Evolutionary conservation across 2,113 vertebrate species (phyloP), one percentile per base, ranked within the genome.

Genomic region (Actinemys pallida): DNA sequence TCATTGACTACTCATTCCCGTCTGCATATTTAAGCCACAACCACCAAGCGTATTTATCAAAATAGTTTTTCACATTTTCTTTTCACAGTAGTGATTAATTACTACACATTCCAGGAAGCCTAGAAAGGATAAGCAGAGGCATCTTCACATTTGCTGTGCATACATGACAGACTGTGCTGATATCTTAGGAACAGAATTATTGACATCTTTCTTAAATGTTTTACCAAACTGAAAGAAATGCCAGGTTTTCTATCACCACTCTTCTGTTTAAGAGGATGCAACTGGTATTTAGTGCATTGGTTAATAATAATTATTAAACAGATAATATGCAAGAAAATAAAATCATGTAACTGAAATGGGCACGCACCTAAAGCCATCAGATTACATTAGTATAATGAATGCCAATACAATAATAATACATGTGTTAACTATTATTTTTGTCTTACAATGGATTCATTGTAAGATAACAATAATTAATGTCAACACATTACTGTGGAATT

Each of bases 81-180:
- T 93, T 91, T 57, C 92, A 88, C 49, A 94, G 69, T 76, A 92
- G 93, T 53, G 83, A 87, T 92, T 97, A 96, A 93, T 93, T 93
- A 80, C 76, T 92, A n/a, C 85, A 80, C 59, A 24, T 57, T 81
- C 65, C 13, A 57, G 86, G 65, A 92, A 93, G 39, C 69, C 69
- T 50, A 76, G 88, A 57, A 93, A 72, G 84, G 57, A 57, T 8
- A 86, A 96, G 79, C 42, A 79, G 42, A 90, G 50, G 75, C 12
- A 93, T 50, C 13, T 10, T 90, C 65, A n/a, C 1, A 1, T 82
- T 93, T 95, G 31, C 76, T 75, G 0, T 2, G 24, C 47, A 75
- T 25, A 11, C 2, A 1, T 6, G 69, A 93, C 91, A 94, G 90
- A 80, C 88, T 93, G 88, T n/a, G 16, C 75, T 85, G 92, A 59